Evolutionary conservation across 2,113 vertebrate genomes (phyloP).

Genomic region (Rousettus leschenaultii): DNA sequence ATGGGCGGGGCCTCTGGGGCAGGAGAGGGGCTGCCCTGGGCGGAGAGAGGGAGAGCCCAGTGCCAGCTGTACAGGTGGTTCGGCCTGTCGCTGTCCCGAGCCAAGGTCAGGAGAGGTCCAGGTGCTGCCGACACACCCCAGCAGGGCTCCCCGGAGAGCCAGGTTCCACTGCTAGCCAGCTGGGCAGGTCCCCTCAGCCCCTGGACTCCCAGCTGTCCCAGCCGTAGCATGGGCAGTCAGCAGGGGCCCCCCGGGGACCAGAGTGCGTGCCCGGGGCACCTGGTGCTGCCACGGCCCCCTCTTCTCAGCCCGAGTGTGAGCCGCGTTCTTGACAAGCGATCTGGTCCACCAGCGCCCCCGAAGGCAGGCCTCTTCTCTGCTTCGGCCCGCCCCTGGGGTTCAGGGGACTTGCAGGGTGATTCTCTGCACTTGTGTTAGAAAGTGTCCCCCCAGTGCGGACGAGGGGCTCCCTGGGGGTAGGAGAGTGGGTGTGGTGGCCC

Average conservation of each 20-base stretch:
- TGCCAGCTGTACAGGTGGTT: background rate
- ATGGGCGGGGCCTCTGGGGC: background rate
- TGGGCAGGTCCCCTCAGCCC: background rate
- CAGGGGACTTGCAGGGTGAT: background rate
- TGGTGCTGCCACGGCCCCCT: accelerated
- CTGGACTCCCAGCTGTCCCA: no score
- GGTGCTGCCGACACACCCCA: no score
- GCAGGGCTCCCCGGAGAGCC: background rate
- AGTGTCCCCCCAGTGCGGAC: background rate
- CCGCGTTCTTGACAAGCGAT: background rate
- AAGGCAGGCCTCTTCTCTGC: background rate
- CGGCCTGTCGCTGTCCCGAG: background rate
- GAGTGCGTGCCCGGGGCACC: background rate
- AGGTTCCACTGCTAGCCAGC: background rate
- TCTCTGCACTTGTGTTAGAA: background rate
- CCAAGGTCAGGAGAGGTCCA: background rate
- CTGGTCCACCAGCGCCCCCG: background rate
- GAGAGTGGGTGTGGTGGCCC: background rate
- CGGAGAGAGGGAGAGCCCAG: background rate
- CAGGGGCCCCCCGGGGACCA: background rate
- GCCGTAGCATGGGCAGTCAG: background rate
- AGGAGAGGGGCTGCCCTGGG: background rate
- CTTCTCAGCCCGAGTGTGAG: no score
- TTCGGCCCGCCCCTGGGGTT: background rate
- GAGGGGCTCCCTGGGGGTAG: background rate